Evolutionary conservation across 2,113 vertebrate genomes (phyloP).

Genomic region (Hystrix brachyura): DNA sequence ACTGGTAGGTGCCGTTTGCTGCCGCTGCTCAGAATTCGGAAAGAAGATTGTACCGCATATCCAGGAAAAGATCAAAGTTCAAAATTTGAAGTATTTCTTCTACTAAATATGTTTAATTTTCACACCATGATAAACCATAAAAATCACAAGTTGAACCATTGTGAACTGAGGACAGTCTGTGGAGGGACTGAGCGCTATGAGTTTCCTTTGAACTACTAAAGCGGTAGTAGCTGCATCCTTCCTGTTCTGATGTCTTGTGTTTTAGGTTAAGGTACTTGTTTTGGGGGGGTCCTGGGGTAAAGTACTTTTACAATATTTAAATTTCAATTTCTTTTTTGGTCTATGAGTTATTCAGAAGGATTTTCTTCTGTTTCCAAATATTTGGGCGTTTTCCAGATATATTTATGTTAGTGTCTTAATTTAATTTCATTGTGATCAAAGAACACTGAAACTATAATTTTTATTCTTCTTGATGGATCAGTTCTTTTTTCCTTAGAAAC

Average conservation of each 20-base stretch:
- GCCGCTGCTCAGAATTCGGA: not conserved
- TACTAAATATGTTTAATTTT: not conserved
- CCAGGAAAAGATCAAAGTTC: not conserved
- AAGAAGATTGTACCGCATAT: not conserved
- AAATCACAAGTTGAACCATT: not conserved
- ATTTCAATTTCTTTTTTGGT: not conserved
- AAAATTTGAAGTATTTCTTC: not conserved
- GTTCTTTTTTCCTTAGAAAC: not conserved
- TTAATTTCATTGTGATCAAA: not conserved
- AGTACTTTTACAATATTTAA: not conserved
- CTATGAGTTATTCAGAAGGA: not conserved
- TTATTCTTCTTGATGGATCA: not conserved
- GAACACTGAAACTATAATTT: not conserved
- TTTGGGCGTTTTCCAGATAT: not conserved
- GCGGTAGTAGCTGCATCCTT: not conserved
- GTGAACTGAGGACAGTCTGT: not conserved
- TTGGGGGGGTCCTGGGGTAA: too few relatives aligned
- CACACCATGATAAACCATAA: not conserved
- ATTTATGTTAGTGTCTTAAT: not conserved
- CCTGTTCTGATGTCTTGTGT: not conserved
- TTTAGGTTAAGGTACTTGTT: not conserved
- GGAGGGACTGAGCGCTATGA: not conserved
- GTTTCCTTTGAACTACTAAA: not conserved
- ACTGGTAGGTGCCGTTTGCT: not conserved
- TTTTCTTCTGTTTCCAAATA: not conserved